Conservation (phyloP, 92 coral and sea anemone genomes). For the Palythoa grandiflora region DNA sequence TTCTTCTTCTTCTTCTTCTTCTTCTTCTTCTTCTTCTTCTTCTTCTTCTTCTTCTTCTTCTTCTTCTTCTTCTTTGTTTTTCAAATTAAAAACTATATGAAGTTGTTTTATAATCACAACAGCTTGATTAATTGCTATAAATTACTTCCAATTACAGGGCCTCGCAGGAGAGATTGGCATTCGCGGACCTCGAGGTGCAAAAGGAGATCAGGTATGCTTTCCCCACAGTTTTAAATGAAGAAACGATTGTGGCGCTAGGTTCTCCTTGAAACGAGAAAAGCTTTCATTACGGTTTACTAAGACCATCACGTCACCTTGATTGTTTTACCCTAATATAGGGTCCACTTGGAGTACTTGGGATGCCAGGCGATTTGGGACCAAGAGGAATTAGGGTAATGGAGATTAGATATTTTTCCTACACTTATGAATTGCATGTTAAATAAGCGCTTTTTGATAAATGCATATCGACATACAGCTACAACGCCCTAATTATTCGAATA, state of each 20-base stretch:
- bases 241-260: no score
- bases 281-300: no score
- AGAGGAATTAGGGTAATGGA: neutral
- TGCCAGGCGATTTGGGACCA: neutral
- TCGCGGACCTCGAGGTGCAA: conserved; percentile 30
- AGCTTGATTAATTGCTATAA: neutral
- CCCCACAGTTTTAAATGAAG: neutral
- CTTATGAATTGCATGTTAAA: no score
- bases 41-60: no score
- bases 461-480: no score
- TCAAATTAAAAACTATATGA: neutral
- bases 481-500: no score
- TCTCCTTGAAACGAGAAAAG: no score
- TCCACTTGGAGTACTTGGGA: neutral
- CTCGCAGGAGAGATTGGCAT: neutral
- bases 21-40: neutral
- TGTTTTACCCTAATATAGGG: neutral
- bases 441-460: no score
- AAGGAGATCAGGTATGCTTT: conserved; percentile 34
- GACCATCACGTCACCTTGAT: neutral
- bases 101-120: neutral
- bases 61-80: no score
- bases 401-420: no score
- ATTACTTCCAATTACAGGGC: neutral
- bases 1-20: neutral